Conservation (phyloP, 1,140 invertebrate species). For the Heliothis virescens region DNA sequence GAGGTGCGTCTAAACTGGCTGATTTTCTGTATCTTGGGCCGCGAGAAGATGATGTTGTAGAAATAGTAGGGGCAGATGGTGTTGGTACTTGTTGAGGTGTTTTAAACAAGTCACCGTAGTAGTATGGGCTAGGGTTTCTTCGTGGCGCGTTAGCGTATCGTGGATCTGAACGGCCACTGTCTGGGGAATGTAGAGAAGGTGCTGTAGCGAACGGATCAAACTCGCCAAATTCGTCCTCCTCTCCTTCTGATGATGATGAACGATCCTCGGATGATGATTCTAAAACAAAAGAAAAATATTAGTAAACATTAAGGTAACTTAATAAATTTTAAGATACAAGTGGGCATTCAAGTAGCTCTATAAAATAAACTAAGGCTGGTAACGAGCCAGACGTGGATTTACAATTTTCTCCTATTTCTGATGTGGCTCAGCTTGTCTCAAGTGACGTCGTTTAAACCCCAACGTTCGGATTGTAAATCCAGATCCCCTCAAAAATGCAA, state of each 20-base stretch:
- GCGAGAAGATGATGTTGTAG: conserved; percentile 78
- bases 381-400: conserved; percentile 63
- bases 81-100: conserved; percentile 71
- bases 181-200: conserved; percentile 81
- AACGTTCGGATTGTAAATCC: conserved; percentile 64
- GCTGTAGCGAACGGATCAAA: conserved; percentile 82
- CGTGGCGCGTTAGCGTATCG: conserved; percentile 85
- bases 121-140: conserved; percentile 92
- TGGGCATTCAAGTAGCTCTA: conserved; percentile 46
- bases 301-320: neutral
- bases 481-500: conserved; percentile 58
- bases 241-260: conserved; percentile 77
- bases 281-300: conserved; percentile 68
- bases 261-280: conserved; percentile 81
- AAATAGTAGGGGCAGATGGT: conserved; percentile 73
- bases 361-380: conserved; percentile 63
- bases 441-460: conserved; percentile 73
- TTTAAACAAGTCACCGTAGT: conserved; percentile 92
- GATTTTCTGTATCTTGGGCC: conserved; percentile 87
- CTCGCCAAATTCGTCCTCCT: conserved; percentile 84
- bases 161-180: conserved; percentile 84
- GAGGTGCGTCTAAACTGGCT: conserved; percentile 89
- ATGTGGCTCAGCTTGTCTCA: conserved; percentile 71
- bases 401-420: conserved; percentile 57
- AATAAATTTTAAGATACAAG: neutral